Percentiles rank a stretch among this genome's conserved stretches.
Conservation (phyloP, 2,797 vertebrate genomes). For the Cheirogaleus major region DNA sequence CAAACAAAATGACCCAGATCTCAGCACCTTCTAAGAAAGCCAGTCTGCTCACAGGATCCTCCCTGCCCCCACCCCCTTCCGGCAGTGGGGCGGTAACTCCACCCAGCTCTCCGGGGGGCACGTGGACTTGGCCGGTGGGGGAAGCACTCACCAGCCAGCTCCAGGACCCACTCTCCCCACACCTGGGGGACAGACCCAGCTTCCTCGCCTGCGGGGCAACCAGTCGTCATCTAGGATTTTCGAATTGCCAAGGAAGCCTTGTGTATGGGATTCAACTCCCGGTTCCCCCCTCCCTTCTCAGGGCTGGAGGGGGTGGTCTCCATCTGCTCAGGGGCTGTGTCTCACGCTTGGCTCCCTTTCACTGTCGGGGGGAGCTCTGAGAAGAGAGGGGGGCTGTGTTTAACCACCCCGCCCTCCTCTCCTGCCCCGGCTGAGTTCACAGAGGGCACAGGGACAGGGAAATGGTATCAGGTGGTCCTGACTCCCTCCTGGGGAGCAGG, state of each 20-base stretch:
- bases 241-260: constrained; percentile 1
- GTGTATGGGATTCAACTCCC: not conserved
- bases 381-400: not conserved
- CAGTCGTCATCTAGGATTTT: constrained; percentile 12
- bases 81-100: not conserved
- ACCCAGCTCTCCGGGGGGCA: not conserved
- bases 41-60: not conserved
- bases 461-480: not conserved
- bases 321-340: constrained; percentile 60
- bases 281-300: not conserved
- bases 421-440: not conserved
- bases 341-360: constrained; percentile 36
- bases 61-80: not conserved
- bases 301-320: constrained; percentile 42
- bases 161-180: not conserved
- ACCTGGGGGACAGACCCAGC: not conserved
- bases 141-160: constrained; percentile 36
- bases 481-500: not conserved
- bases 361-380: not conserved
- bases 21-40: not conserved
- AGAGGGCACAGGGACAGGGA: not conserved
- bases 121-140: not conserved
- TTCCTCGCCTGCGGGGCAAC: not conserved
- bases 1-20: not conserved
- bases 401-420: not conserved